A percentile compares a stretch with the other conserved stretches of the same genome.
phyloP scores from a whole-genome alignment of 2,797 vertebrate genomes.

The Poliocrania exsul region DNA sequence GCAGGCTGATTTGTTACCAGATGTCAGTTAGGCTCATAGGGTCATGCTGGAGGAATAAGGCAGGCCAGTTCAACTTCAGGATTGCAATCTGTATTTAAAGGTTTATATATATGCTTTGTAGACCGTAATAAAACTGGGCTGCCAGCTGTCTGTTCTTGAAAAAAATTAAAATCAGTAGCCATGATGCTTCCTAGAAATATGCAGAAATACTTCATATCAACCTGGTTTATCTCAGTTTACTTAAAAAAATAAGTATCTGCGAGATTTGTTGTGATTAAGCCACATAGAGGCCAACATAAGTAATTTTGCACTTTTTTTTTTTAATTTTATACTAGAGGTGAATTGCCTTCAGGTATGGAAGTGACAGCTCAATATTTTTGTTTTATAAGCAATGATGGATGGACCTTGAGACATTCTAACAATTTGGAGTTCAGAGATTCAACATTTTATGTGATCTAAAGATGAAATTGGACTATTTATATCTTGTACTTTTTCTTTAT shows the following conservation, averaged over 20 bases:
- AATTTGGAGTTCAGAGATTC: background rate
- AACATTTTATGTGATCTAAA: background rate
- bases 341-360: background rate
- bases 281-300: background rate
- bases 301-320: background rate
- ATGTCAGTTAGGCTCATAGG: background rate
- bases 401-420: background rate
- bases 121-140: background rate
- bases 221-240: background rate
- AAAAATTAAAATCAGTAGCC: background rate
- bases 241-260: background rate
- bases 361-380: background rate
- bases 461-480: background rate
- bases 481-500: background rate
- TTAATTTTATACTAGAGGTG: background rate
- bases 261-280: background rate
- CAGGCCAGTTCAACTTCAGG: background rate
- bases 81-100: background rate
- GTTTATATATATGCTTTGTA: background rate
- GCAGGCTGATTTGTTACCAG: background rate
- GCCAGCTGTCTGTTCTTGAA: background rate
- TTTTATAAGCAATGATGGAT: background rate
- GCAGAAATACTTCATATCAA: background rate
- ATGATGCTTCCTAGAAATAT: background rate
- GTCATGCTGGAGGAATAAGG: background rate